These are phyloP conservation scores for Tragulus kanchil DNA, from an alignment of 2,113 vertebrate species.

Conservation along the genomic window DNA sequence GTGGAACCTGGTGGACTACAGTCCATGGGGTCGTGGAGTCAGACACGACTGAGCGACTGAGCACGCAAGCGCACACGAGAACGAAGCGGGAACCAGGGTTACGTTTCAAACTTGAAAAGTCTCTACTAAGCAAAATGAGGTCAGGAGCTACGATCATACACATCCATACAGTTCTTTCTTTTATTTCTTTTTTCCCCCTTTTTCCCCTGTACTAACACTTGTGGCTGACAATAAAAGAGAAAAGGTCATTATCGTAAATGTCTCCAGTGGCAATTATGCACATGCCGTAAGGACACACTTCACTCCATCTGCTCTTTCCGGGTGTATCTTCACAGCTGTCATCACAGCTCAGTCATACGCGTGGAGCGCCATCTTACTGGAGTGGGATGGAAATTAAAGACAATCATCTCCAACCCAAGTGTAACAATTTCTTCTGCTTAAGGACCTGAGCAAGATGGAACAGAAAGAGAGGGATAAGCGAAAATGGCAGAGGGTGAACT, in stretches of 20 bases:
- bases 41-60: too few relatives aligned
- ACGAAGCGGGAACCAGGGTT: background rate
- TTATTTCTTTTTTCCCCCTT: background rate
- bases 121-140: slow-evolving; percentile 20
- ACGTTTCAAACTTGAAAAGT: slow-evolving; percentile 20
- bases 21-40: too few relatives aligned
- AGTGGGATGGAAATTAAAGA: slow-evolving; percentile 37
- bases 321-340: background rate
- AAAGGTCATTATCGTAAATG: slow-evolving; percentile 49
- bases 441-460: background rate
- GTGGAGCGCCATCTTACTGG: background rate
- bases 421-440: slow-evolving; percentile 49
- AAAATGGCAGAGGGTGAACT: slow-evolving; percentile 35
- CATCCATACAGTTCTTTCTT: background rate
- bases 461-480: background rate
- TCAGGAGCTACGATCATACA: background rate
- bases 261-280: slow-evolving; percentile 36
- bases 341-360: slow-evolving; percentile 25
- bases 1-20: too few relatives aligned
- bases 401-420: slow-evolving; percentile 56
- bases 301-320: background rate
- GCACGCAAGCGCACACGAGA: background rate
- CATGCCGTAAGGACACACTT: background rate
- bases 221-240: background rate
- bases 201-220: background rate